Evolutionary conservation across 2,797 vertebrate genomes (phyloP).

Genomic region (Fringilla coelebs): DNA sequence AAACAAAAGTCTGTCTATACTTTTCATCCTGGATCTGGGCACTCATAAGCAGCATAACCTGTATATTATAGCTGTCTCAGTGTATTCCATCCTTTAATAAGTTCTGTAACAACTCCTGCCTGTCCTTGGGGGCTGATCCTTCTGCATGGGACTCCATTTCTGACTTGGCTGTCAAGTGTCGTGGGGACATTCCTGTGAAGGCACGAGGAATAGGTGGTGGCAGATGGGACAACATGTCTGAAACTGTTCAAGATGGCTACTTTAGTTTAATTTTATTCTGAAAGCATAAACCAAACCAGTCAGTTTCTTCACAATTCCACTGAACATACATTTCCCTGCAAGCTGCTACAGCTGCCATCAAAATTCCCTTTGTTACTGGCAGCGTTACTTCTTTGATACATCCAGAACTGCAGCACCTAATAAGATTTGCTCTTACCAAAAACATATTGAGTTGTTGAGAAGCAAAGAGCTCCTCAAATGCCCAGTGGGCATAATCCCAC

Average conservation of each 20-base stretch:
- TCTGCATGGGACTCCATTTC: neutral
- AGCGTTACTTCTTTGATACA: neutral
- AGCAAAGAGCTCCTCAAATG: neutral
- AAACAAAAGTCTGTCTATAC: neutral
- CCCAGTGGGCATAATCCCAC: neutral
- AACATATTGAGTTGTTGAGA: neutral
- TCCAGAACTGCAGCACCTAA: neutral
- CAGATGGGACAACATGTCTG: neutral
- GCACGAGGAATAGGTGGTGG: neutral
- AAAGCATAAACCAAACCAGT: neutral
- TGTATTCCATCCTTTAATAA: neutral
- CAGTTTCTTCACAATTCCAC: neutral
- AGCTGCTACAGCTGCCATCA: neutral
- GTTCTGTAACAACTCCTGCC: neutral
- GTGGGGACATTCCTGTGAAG: neutral
- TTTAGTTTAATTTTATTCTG: neutral
- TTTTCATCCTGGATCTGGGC: neutral
- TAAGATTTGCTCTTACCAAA: neutral
- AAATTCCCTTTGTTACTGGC: neutral
- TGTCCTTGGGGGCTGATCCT: neutral
- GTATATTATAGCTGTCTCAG: neutral
- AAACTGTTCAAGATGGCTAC: neutral
- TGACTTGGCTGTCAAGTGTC: neutral
- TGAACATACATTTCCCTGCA: neutral
- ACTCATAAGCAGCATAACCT: neutral